These are phyloP conservation scores for Manis javanica DNA, from an alignment of 2,797 vertebrate genomes.

Conservation along the genomic window DNA sequence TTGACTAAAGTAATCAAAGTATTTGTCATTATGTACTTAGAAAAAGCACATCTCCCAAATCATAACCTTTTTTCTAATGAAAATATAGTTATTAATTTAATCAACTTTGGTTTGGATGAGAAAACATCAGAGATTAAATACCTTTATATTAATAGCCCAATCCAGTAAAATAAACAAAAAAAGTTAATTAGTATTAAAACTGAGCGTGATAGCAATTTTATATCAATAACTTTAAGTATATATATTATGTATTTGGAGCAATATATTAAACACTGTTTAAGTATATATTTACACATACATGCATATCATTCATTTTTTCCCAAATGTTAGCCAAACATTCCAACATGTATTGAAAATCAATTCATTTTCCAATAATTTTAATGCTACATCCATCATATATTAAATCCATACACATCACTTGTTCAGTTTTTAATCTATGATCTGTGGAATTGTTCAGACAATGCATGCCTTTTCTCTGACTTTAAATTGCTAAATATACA, in stretches of 20 bases:
- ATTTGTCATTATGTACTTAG: background rate
- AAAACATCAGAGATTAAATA: background rate
- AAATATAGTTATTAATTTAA: background rate
- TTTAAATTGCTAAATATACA: background rate
- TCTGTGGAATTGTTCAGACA: background rate
- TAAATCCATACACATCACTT: background rate
- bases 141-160: background rate
- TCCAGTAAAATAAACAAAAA: background rate
- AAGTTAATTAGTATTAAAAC: background rate
- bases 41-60: background rate
- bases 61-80: background rate
- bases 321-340: background rate
- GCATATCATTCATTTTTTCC: background rate
- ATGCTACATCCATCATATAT: background rate
- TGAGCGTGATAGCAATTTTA: background rate
- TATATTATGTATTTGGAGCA: background rate
- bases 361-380: background rate
- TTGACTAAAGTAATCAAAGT: slow-evolving; percentile 2
- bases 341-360: background rate
- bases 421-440: background rate
- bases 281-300: background rate
- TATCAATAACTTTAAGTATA: background rate
- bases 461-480: background rate
- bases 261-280: background rate
- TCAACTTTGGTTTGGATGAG: background rate